Base-by-base conservation (phyloP, 2,113 vertebrate species). In the Narcine bancroftii region DNA sequence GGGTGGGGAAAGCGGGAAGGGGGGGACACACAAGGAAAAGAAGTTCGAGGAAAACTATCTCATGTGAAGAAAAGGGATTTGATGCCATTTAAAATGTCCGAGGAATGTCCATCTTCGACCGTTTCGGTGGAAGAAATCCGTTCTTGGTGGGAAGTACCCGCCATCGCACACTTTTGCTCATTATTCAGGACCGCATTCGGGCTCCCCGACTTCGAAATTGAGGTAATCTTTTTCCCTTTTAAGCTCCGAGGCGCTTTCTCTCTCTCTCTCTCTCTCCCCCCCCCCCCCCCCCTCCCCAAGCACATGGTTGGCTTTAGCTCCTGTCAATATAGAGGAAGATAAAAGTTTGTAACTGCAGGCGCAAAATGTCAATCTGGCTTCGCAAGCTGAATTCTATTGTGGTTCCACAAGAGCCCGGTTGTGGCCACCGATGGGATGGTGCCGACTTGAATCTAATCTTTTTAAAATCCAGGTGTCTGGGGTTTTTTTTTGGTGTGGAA, bases 101-200 rank as follows among this genome's bases (percentile, higher is more conserved):
- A 93, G 94, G 96, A 96, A 96, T 96, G 96, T 96, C 94, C 92
- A 77, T 85, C 81, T 85, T 85, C 81, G 81, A 85, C 81, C 81
- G 93, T 95, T 96, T 95, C 96, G 93, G 96, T 97, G 96, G 97
- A 97, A 94, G 97, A 99, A 96, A 95, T 99, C 94, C 97, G 97
- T 96, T 98, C 97, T 81, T 98, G 98, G 97, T 99, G 98, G 98
- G 97, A 98, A 98, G 97, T 98, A 93, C 98, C 98, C 96, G 98
- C 98, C 96, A 97, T 99, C 95, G 98, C 98, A 92, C 98, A 98
- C 97, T 98, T 99, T 97, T 99, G 98, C 94, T 99, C 97, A 36
- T 96, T 99, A 92, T 99, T 99, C 96, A 97, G 98, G 96, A 97
- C 97, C 29, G 98, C 98, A 72, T 99, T 99, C 96, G 96, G 96